Conservation (phyloP, 2,888 invertebrate species). For the Scaptomyza caliginosa region DNA sequence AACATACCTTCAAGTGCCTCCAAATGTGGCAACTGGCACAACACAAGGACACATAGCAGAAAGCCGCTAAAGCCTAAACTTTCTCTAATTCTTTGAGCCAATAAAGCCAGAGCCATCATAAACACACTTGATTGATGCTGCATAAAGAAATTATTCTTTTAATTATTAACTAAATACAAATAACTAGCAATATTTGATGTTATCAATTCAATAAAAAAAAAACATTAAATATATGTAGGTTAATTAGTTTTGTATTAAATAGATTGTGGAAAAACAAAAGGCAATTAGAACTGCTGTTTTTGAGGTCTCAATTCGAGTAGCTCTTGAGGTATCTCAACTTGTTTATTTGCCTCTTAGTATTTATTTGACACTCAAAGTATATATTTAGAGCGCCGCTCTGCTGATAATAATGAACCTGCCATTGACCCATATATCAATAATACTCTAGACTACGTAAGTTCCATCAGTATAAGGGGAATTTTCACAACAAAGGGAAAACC, state of each 20-base stretch:
- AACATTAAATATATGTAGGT: constrained; percentile 9
- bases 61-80: neutral
- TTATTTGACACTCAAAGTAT: neutral
- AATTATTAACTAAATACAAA: neutral
- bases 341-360: neutral
- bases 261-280: constrained; percentile 11
- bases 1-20: constrained; percentile 36
- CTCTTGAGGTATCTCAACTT: neutral
- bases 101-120: constrained; percentile 7
- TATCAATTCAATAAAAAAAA: no score
- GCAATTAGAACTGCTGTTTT: neutral
- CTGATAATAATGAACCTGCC: constrained; percentile 46
- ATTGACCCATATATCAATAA: constrained; percentile 49
- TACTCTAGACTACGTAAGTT: neutral
- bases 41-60: constrained; percentile 13
- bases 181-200: neutral
- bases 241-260: constrained; percentile 13
- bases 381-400: neutral
- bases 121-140: neutral
- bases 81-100: constrained; percentile 2
- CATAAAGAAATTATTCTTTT: no score
- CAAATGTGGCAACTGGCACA: constrained; percentile 9
- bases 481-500: neutral
- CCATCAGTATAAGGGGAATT: constrained; percentile 1
- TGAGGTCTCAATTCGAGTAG: neutral